Evolutionary conservation across 1,140 invertebrate species (phyloP), one percentile per base, ranked within the genome.

Genomic region (Drosophila ananassae): DNA sequence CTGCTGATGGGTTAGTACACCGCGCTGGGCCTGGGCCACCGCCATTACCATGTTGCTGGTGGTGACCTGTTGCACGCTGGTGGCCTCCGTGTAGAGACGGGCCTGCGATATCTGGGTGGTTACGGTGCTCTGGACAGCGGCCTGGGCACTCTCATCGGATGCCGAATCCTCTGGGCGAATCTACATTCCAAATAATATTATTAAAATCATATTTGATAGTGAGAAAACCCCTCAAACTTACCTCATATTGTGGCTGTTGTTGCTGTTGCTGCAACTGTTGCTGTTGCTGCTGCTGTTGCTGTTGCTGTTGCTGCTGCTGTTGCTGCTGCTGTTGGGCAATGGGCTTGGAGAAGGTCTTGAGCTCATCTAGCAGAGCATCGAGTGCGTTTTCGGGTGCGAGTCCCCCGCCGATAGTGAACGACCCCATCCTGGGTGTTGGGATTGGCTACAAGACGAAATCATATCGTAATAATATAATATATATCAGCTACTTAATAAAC

Each of bases 311-410:
- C 0, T 84, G 80, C 5, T 81, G 80, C 0, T 83, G 80, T 3
- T 79, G 79, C 5, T 79, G 80, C 25, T 85, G 82, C 53, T 89
- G 84, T 63, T 89, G 83, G 67, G 83, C 80, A 72, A 90, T 85
- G 8, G 96, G 96, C 75, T 95, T 94, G 28, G 95, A 95, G 91
- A 97, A 97, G 8, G 96, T 97, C 91, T 97, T 96, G 51, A 98
- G 93, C 92, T 98, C 97, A 91, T 98, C 97, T 96, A 98, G 92
- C 95, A 98, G 92, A 95, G 96, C 96, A 95, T 98, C 97, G 95
- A 98, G 96, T 95, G 97, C 96, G 95, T 97, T 98, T 95, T 97
- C 96, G 93, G 94, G 91, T 93, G 93, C 77, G 92, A 93, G 93
- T 94, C 94, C 94, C 94, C 95, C 94, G 94, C 94, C 93, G 94